Base-by-base conservation (phyloP, 1,140 invertebrate species). In the Bombus breviceps region DNA sequence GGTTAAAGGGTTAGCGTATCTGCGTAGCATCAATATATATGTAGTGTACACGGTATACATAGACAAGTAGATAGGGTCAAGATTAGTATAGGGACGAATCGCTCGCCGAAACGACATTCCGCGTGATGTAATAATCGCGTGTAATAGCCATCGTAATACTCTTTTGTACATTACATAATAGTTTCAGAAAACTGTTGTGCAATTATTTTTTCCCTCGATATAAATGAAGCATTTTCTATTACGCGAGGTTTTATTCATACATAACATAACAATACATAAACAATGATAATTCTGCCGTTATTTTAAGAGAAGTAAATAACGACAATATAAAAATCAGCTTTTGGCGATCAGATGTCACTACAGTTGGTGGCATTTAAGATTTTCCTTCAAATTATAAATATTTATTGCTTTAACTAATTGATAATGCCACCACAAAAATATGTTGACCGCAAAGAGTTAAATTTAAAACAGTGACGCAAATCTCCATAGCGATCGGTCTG, bases 81-180 rank as follows among this genome's bases (percentile, higher is more conserved):
- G 32, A 78, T 59, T 53, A 28, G n/a, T 3, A 3, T 66, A 28
- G 32, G 22, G 47, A 37, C 22, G 62, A 66, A 32, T 66, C 15
- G 69, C 22, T 8, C 41, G 41, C 22, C 34, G 18, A 32, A 57
- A n/a, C 13, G 9, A 28, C 22, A 3, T 64, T 25, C 12, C 57
- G 3, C 1, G 15, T 43, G 62, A 69, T 78, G 37, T 47, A 71
- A 77, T 43, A 59, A 37, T 32, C 34, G 13, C 43, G 37, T 59
- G 64, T 59, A 71, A 78, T 71, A 41, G 34, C 18, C 22, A 15
- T 47, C 39, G 25, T 37, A 72, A 80, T 72, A 32, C 47, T 8
- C 32, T 39, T 84, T 72, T 79, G 3, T 37, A 22, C 2, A 15
- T 85, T 80, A 62, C 15, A 39, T 80, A 85, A 85, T 53, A 34